These are phyloP conservation scores for Oryctes rhinoceros DNA, from an alignment of 1,140 invertebrate genomes.

Conservation along the genomic window DNA sequence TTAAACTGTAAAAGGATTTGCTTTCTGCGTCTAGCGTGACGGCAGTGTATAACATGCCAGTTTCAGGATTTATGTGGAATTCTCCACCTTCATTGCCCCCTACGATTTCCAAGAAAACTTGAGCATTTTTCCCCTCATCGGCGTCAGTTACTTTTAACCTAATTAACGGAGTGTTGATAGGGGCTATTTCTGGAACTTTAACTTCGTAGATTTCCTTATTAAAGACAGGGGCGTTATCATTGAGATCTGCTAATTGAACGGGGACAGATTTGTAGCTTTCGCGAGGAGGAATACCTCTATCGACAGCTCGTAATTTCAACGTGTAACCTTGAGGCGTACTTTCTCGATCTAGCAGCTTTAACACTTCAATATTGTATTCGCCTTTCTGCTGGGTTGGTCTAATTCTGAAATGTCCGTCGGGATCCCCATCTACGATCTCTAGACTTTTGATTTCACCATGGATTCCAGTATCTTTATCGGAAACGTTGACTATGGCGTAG, in stretches of 20 bases:
- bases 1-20: constrained; percentile 88
- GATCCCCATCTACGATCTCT: constrained; percentile 89
- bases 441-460: constrained; percentile 84
- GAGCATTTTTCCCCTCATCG: constrained; percentile 82
- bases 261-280: constrained; percentile 79
- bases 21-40: constrained; percentile 86
- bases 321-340: constrained; percentile 82
- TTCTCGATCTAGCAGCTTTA: constrained; percentile 80
- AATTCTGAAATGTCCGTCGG: constrained; percentile 86
- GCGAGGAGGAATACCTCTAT: constrained; percentile 80
- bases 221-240: constrained; percentile 90
- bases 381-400: constrained; percentile 67
- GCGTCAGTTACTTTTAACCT: constrained; percentile 86
- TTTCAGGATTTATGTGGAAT: constrained; percentile 86
- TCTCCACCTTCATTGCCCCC: constrained; percentile 90
- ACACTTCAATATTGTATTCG: constrained; percentile 80
- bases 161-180: constrained; percentile 87
- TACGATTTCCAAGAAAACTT: constrained; percentile 88
- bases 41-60: constrained; percentile 89
- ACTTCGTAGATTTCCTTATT: constrained; percentile 88
- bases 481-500: constrained; percentile 88
- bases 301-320: constrained; percentile 83
- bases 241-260: constrained; percentile 80
- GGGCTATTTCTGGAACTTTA: constrained; percentile 86
- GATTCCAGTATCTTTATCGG: constrained; percentile 82